These are phyloP conservation scores for Matsumyia berberina DNA, from an alignment of 2,888 invertebrate species.

Conservation along the genomic window DNA sequence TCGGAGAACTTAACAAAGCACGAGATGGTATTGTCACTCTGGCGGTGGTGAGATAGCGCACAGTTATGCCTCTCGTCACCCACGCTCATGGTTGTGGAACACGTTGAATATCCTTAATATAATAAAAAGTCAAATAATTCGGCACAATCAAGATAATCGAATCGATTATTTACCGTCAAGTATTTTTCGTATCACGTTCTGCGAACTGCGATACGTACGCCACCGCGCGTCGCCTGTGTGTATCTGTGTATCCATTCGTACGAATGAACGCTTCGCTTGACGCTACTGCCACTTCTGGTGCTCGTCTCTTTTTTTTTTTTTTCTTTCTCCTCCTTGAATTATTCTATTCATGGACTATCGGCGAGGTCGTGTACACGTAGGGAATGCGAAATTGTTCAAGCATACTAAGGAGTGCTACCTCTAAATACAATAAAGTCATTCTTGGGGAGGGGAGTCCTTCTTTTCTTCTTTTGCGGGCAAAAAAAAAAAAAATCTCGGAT, in stretches of 20 bases:
- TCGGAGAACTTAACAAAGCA: slow-evolving; percentile 18
- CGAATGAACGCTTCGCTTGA: slow-evolving; percentile 56
- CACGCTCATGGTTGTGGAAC: slow-evolving; percentile 20
- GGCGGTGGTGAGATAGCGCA: slow-evolving; percentile 16
- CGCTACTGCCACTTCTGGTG: slow-evolving; percentile 17
- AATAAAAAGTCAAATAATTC: slow-evolving; percentile 76
- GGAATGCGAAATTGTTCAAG: slow-evolving; percentile 45
- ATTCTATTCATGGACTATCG: slow-evolving; percentile 51
- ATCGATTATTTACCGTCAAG: slow-evolving; percentile 72
- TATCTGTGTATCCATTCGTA: slow-evolving; percentile 39
- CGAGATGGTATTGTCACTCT: slow-evolving; percentile 28
- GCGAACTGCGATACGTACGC: slow-evolving; percentile 20
- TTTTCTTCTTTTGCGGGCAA: slow-evolving; percentile 2
- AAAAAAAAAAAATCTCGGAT: neutral
- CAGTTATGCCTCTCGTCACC: slow-evolving; percentile 16
- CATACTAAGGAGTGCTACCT: slow-evolving; percentile 62
- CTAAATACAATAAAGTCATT: slow-evolving; percentile 58
- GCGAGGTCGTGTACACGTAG: slow-evolving; percentile 50
- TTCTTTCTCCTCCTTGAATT: slow-evolving; percentile 4
- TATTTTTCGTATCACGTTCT: slow-evolving; percentile 60
- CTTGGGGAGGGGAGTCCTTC: neutral
- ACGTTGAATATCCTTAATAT: slow-evolving; percentile 67
- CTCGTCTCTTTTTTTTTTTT: neutral
- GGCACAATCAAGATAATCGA: slow-evolving; percentile 75
- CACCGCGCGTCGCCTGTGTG: slow-evolving; percentile 31